Conservation (phyloP, 2,113 vertebrate genomes). For the Lasiurus borealis region DNA sequence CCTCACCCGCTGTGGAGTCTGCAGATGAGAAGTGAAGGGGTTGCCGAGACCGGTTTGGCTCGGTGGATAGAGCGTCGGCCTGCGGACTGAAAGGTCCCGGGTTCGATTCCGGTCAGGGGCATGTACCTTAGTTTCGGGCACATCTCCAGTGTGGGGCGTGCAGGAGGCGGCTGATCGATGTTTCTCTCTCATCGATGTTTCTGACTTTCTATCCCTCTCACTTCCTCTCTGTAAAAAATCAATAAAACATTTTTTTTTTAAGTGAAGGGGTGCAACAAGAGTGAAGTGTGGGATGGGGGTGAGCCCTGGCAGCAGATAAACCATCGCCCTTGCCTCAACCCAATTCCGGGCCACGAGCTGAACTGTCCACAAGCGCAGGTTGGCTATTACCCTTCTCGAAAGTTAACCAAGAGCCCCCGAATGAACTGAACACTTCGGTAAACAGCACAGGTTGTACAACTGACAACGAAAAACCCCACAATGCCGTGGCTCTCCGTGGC, state of each 20-base stretch:
- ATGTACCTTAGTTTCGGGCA: too few relatives aligned
- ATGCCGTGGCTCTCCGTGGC: not conserved
- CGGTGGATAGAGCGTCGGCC: too few relatives aligned
- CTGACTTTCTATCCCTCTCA: too few relatives aligned
- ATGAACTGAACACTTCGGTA: conserved; percentile 49
- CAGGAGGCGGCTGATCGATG: too few relatives aligned
- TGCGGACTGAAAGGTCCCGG: too few relatives aligned
- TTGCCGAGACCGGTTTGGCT: too few relatives aligned
- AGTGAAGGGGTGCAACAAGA: not conserved
- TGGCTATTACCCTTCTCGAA: not conserved
- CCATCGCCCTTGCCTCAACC: not conserved
- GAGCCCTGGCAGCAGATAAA: not conserved
- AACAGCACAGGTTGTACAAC: not conserved
- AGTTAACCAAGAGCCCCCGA: not conserved
- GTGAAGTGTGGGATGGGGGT: not conserved
- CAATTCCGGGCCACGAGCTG: not conserved
- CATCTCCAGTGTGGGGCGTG: too few relatives aligned
- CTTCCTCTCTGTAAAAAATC: too few relatives aligned
- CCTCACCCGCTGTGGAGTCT: not conserved
- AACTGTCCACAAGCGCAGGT: not conserved
- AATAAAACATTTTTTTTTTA: too few relatives aligned
- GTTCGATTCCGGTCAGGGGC: too few relatives aligned
- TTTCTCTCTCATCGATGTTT: too few relatives aligned
- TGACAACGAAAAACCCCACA: not conserved
- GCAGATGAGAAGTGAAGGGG: not conserved